A percentile compares a stretch with the other conserved stretches of the same genome.
These are phyloP conservation scores for Gonatopus flavifemur DNA, from an alignment of 1,140 invertebrate genomes.

Conservation along the genomic window DNA sequence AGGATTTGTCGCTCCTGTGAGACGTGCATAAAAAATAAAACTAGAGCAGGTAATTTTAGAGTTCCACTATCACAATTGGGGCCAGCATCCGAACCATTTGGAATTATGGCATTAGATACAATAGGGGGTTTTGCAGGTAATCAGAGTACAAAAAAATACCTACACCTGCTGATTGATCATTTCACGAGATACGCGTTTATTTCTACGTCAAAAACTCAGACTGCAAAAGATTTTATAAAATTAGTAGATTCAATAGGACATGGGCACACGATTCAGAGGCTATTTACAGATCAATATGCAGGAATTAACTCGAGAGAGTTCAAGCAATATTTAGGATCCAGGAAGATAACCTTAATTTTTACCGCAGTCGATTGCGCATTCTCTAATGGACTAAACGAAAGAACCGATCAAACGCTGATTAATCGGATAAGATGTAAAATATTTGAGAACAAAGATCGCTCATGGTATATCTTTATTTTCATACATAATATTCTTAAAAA, in stretches of 20 bases:
- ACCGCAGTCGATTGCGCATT: conserved; percentile 7
- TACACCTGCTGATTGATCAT: conserved; percentile 17
- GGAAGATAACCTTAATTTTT: conserved; percentile 4
- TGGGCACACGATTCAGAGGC: conserved; percentile 11
- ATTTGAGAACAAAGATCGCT: conserved; percentile 17
- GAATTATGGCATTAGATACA: conserved; percentile 18
- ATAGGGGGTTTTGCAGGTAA: conserved; percentile 6
- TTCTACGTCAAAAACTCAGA: conserved; percentile 15
- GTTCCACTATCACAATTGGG: conserved; percentile 2
- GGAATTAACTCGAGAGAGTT: conserved; percentile 4
- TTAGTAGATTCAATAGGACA: conserved; percentile 10
- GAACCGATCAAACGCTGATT: conserved; percentile 20
- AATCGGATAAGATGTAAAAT: conserved; percentile 24
- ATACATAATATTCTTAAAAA: no score
- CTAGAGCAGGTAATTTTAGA: conserved; percentile 11
- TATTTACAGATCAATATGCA: conserved; percentile 6
- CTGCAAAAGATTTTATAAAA: conserved; percentile 6
- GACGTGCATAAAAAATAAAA: conserved; percentile 17
- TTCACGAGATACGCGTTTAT: conserved; percentile 20
- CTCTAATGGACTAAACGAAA: no score
- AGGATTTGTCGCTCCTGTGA: conserved; percentile 12
- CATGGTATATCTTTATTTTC: conserved; percentile 22
- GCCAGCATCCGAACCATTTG: background rate
- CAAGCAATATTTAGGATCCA: background rate
- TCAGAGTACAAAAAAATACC: conserved; percentile 8